A percentile compares a stretch with the other conserved stretches of the same genome.
Conservation (phyloP, 2,888 invertebrate genomes). For the Alloscopus bannaensis region DNA sequence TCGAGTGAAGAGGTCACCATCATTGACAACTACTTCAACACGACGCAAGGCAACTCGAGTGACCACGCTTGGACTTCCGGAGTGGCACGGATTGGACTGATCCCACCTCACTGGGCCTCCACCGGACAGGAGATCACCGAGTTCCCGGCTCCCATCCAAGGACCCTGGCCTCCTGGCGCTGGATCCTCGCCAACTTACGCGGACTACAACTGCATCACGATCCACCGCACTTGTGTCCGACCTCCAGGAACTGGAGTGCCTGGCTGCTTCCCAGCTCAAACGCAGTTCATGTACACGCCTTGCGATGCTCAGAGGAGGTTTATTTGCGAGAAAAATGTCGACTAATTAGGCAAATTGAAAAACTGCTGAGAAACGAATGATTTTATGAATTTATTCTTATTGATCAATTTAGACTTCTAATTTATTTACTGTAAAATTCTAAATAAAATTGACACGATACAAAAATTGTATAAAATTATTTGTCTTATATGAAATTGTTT, state of each 20-base stretch:
- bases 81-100: not conserved
- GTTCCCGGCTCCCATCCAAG: not conserved
- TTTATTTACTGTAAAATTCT: too few species aligned
- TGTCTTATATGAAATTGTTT: too few species aligned
- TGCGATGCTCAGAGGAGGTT: not conserved
- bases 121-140: not conserved
- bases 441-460: too few species aligned
- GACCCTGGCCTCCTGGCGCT: conserved; percentile 34
- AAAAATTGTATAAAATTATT: too few species aligned
- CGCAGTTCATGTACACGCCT: not conserved
- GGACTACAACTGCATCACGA: conserved; percentile 7
- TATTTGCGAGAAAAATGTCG: too few species aligned
- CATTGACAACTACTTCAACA: conserved; percentile 23
- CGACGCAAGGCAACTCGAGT: conserved; percentile 34
- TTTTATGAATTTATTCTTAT: too few species aligned
- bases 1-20: conserved; percentile 23
- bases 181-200: conserved; percentile 21
- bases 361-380: too few species aligned
- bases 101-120: conserved; percentile 23
- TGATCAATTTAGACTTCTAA: too few species aligned
- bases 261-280: conserved; percentile 20
- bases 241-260: conserved; percentile 7
- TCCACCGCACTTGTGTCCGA: conserved; percentile 5
- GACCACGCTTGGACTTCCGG: conserved; percentile 32
- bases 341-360: too few species aligned